Evolutionary conservation across 1,140 invertebrate species (phyloP).

Genomic region (Zaprionus inermis): DNA sequence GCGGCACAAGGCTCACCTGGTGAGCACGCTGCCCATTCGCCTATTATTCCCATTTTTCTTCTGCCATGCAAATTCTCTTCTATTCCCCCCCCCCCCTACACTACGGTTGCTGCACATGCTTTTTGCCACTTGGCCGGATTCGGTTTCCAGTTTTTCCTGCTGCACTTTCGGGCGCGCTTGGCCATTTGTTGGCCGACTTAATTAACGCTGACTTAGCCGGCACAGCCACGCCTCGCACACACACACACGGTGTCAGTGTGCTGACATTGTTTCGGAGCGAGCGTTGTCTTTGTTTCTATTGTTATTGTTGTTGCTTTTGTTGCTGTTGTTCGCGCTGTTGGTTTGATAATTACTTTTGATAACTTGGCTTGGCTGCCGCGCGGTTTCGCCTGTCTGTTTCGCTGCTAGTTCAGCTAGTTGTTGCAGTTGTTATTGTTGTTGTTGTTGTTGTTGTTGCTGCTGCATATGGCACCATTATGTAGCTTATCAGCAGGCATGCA

Average conservation of each 20-base stretch:
- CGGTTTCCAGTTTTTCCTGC: constrained; percentile 6
- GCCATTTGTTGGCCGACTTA: constrained; percentile 44
- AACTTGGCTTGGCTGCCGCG: constrained; percentile 26
- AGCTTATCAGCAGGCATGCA: constrained; percentile 38
- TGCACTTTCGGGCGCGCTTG: constrained; percentile 30
- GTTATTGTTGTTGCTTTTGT: constrained; percentile 19
- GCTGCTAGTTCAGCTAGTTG: constrained; percentile 1
- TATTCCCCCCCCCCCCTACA: not conserved
- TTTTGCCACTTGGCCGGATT: not conserved
- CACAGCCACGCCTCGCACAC: constrained; percentile 13
- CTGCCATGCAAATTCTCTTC: not conserved
- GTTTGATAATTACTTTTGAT: constrained; percentile 55
- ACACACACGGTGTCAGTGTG: constrained; percentile 4
- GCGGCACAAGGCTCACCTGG: too few relatives aligned
- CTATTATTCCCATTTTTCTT: not conserved
- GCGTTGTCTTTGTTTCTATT: constrained; percentile 26
- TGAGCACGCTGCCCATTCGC: not conserved
- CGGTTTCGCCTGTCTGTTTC: constrained; percentile 25
- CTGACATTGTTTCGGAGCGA: constrained; percentile 31
- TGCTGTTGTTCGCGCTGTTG: constrained; percentile 10
- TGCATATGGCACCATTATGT: constrained; percentile 48
- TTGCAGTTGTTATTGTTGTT: constrained; percentile 11
- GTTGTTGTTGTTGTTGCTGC: not conserved
- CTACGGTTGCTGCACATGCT: not conserved
- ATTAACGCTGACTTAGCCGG: constrained; percentile 43